phyloP scores from a whole-genome alignment of 2,888 invertebrate genomes.

The Chloroclystis v-ata region DNA sequence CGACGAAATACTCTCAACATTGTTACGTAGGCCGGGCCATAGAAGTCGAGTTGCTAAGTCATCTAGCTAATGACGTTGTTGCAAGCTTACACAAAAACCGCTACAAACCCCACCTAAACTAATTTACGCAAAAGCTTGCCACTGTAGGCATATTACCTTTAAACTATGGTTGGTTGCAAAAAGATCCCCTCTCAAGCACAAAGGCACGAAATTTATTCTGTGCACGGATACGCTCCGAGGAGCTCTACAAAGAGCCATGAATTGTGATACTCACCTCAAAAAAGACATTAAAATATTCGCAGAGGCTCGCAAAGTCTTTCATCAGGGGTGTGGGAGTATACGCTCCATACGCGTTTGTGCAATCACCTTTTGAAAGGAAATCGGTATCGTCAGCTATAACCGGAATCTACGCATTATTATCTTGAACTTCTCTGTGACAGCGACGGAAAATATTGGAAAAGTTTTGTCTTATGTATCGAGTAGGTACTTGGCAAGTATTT shows the following conservation, averaged over 20 bases:
- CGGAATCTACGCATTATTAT: conserved; percentile 36
- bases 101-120: conserved; percentile 22
- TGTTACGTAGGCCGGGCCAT: conserved; percentile 28
- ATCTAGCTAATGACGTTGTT: conserved; percentile 30
- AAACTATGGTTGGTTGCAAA: conserved; percentile 28
- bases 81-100: conserved; percentile 29
- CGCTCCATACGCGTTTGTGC: conserved; percentile 52
- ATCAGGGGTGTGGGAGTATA: conserved; percentile 40
- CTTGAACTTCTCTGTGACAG: conserved; percentile 31
- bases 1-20: conserved; percentile 27
- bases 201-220: conserved; percentile 34
- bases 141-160: conserved; percentile 26
- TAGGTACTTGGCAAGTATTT: conserved; percentile 21
- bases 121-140: conserved; percentile 28
- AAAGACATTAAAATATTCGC: conserved; percentile 45
- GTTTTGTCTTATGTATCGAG: conserved; percentile 33
- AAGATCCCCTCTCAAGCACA: conserved; percentile 22
- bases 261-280: conserved; percentile 40
- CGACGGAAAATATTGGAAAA: conserved; percentile 45
- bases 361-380: conserved; percentile 48
- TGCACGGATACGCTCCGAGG: conserved; percentile 29
- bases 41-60: conserved; percentile 28
- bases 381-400: conserved; percentile 40
- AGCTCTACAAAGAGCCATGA: conserved; percentile 38
- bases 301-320: conserved; percentile 39